Conservation (phyloP, 2,113 vertebrate genomes). For the Daboia siamensis region DNA sequence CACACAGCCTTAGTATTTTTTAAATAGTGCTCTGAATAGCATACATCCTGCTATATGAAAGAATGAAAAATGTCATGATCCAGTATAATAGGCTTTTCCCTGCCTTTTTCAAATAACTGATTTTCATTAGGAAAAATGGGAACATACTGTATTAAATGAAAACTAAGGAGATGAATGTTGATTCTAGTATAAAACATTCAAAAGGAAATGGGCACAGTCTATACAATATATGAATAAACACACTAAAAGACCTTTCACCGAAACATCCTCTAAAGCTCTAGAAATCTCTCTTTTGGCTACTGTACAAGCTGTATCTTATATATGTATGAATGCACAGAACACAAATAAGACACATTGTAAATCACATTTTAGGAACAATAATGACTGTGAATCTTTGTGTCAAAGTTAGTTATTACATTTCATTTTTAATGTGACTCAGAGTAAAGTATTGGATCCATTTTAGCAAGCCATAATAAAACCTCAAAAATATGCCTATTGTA, state of each 20-base stretch:
- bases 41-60: not conserved
- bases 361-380: not conserved
- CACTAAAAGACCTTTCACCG: not conserved
- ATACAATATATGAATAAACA: not conserved
- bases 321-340: not conserved
- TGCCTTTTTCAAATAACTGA: not conserved
- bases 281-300: not conserved
- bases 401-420: not conserved
- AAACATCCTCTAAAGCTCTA: not conserved
- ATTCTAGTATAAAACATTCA: not conserved
- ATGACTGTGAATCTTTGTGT: constrained; percentile 45
- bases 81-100: not conserved
- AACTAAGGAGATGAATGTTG: not conserved
- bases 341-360: not conserved
- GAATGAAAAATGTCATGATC: not conserved
- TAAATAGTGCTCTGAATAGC: not conserved
- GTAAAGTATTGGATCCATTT: constrained; percentile 2
- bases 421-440: not conserved
- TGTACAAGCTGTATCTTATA: not conserved
- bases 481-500: constrained; percentile 26
- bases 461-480: constrained; percentile 51
- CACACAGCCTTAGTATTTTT: not conserved
- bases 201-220: not conserved
- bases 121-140: not conserved
- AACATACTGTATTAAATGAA: not conserved